Evolutionary conservation across 2,797 vertebrate species (phyloP), one percentile per base, ranked within the genome.

Genomic region (Anas georgica): DNA sequence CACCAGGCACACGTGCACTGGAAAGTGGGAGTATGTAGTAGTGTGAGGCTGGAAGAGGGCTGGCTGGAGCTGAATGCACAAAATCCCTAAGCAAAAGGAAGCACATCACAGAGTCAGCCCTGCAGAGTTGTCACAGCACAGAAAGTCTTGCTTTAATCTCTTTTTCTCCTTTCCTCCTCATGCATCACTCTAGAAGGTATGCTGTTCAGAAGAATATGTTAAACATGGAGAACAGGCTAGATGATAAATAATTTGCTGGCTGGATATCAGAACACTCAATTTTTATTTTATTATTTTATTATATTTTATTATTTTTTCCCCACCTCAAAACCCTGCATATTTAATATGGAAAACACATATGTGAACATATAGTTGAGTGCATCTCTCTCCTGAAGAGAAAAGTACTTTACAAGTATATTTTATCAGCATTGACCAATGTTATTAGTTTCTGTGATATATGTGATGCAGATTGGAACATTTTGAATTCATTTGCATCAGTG

Each of bases 1-100:
- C 35, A 37, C 17, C 33, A 28, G n/a, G 77, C 85, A 77, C 2
- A 1, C 2, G 1, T 0, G 0, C 41, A 14, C 1, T n/a, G 59
- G 46, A 80, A 77, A 22, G 33, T n/a, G 28, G 50, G 43, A 79
- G 22, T 26, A 23, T 0, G 2, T 17, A 58, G 37, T 23, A 73
- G 55, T 23, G 15, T 23, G 58, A 70, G 20, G 41, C 31, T 35
- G 17, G 39, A 37, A 20, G 35, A 75, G 2, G 39, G 6, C 28
- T 87, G 31, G 14, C 17, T 77, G 35, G 23, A 74, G 26, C 17
- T 67, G 28, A 33, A 28, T 6, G 29, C 22, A 43, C 17, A 43
- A 72, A 91, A 52, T n/a, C 7, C 26, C 48, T 11, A 33, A 26
- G 33, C 4, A 41, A 63, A 74, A 59, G 1, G 7, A 75, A 66